phyloP scores from a whole-genome alignment of 2,888 invertebrate species.

The Andrena chrysosceles region DNA sequence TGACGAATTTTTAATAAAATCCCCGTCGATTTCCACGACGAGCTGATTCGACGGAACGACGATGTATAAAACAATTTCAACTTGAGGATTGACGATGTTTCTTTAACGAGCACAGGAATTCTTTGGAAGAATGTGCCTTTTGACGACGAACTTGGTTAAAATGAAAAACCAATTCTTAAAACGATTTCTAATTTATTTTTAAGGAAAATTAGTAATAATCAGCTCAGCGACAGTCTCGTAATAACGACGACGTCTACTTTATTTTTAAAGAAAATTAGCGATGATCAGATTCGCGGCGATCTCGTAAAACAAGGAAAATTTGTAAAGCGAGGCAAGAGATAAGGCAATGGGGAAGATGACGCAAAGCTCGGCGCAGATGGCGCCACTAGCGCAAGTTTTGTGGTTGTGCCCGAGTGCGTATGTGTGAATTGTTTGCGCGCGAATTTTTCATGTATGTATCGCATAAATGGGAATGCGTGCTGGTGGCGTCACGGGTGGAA shows the following conservation, averaged over 20 bases:
- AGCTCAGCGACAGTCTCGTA: not conserved
- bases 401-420: no score
- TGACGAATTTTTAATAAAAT: slow-evolving; percentile 31
- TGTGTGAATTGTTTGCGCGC: no score
- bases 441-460: no score
- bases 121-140: not conserved
- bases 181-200: not conserved
- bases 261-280: not conserved
- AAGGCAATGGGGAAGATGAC: no score
- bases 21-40: slow-evolving; percentile 15
- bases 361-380: no score
- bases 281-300: not conserved
- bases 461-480: no score
- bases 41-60: slow-evolving; percentile 2
- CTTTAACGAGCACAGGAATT: slow-evolving; percentile 2
- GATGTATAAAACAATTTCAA: not conserved
- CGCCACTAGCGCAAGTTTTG: no score
- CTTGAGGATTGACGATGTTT: slow-evolving; percentile 23
- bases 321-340: not conserved
- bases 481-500: no score
- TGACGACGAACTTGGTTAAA: slow-evolving; percentile 8
- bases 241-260: not conserved
- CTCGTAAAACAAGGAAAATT: slow-evolving; percentile 16
- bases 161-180: not conserved
- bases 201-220: not conserved